Percentiles rank a stretch among this genome's conserved stretches.
phyloP scores from a whole-genome alignment of 2,113 vertebrate species.

The Engystomops pustulosus region DNA sequence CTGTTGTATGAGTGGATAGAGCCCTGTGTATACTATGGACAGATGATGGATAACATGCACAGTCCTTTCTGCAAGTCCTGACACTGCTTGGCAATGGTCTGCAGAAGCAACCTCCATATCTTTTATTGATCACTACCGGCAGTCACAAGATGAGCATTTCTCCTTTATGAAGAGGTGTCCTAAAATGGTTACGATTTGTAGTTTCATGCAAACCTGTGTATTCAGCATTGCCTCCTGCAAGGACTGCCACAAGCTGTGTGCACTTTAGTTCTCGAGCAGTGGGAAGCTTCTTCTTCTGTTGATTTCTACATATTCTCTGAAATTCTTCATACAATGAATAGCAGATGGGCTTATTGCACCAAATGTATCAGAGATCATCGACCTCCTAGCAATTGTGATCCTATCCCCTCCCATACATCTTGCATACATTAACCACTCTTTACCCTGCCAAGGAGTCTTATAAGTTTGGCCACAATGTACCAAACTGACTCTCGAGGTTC shows the following conservation, averaged over 20 bases:
- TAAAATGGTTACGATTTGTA: background rate
- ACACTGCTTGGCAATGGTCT: background rate
- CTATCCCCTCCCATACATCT: background rate
- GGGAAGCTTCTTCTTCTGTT: constrained; percentile 4
- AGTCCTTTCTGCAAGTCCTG: background rate
- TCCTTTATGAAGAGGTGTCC: background rate
- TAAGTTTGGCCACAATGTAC: constrained; percentile 25
- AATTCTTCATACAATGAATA: background rate
- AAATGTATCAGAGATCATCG: background rate
- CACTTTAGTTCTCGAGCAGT: constrained; percentile 31
- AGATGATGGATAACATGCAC: background rate
- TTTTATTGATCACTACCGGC: background rate
- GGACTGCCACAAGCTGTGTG: constrained; percentile 17
- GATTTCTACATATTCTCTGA: background rate
- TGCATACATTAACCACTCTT: background rate
- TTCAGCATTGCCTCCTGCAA: constrained; percentile 17
- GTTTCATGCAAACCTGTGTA: constrained; percentile 24
- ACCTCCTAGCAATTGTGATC: background rate
- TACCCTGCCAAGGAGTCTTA: constrained; percentile 1
- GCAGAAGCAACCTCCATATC: background rate
- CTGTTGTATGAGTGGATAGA: too few species aligned
- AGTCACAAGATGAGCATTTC: background rate
- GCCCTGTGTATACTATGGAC: background rate
- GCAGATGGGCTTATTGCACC: background rate
- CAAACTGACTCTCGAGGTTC: background rate